Percentiles rank a stretch among this genome's conserved stretches.
phyloP scores from a whole-genome alignment of 2,797 vertebrate genomes.

The Diplodus puntazzo region DNA sequence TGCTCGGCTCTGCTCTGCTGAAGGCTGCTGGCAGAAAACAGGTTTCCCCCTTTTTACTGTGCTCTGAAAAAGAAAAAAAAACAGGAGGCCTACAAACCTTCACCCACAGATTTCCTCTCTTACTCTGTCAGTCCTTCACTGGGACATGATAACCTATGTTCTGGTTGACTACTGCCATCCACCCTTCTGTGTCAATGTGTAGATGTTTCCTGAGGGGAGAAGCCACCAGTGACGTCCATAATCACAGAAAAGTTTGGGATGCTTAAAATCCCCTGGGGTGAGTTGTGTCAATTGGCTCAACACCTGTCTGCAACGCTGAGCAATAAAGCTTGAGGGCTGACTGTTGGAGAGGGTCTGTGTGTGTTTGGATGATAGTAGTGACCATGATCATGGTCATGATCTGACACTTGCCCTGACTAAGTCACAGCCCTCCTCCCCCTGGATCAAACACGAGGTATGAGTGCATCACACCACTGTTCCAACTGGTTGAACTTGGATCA shows the following conservation, averaged over 20 bases:
- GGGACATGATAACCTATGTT: constrained; percentile 22
- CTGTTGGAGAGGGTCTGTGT: background rate
- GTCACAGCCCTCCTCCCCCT: constrained; percentile 9
- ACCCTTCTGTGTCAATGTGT: background rate
- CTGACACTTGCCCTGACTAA: constrained; percentile 22
- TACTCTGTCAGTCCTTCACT: constrained; percentile 15
- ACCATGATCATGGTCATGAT: background rate
- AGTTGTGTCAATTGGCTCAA: constrained; percentile 6
- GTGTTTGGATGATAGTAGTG: background rate
- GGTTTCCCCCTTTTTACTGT: constrained; percentile 49
- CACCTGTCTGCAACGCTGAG: constrained; percentile 31
- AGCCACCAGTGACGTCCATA: constrained; percentile 19
- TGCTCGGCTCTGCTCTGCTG: constrained; percentile 42
- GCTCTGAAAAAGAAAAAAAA: constrained; percentile 20
- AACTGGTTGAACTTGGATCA: constrained; percentile 29
- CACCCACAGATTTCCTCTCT: constrained; percentile 33
- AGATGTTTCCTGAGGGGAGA: background rate
- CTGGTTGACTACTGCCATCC: background rate
- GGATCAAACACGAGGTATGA: constrained; percentile 7
- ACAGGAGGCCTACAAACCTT: constrained; percentile 49
- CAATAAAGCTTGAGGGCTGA: background rate
- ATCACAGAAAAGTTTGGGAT: constrained; percentile 51
- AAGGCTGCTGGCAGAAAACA: constrained; percentile 67
- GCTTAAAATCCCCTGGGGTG: background rate
- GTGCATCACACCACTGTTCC: constrained; percentile 21